A percentile compares a stretch with the other conserved stretches of the same genome.
Evolutionary conservation across 1,140 invertebrate genomes (phyloP).

Genomic region (Ceratosolen solmsi): DNA sequence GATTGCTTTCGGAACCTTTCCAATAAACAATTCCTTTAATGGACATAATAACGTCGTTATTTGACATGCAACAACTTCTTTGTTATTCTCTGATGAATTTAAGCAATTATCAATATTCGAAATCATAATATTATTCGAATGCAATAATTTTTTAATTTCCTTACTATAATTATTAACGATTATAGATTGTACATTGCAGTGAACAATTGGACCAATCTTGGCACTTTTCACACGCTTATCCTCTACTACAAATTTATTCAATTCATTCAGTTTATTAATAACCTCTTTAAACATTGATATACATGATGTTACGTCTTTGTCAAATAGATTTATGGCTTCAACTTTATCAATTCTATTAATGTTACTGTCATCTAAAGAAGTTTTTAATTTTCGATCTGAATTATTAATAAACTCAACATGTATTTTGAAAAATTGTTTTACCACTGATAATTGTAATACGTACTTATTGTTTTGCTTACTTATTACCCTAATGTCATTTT

Average conservation of each 20-base stretch:
- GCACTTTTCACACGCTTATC: neutral
- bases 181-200: neutral
- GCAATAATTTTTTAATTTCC: constrained; percentile 32
- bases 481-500: constrained; percentile 53
- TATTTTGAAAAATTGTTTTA: constrained; percentile 48
- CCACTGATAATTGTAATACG: constrained; percentile 54
- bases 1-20: constrained; percentile 2
- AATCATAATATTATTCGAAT: neutral
- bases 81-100: neutral
- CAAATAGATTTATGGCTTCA: neutral
- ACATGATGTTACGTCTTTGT: neutral
- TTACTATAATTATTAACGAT: neutral
- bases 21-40: constrained; percentile 29
- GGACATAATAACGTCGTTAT: neutral
- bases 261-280: neutral
- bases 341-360: neutral
- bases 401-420: neutral
- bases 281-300: neutral
- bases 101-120: constrained; percentile 15
- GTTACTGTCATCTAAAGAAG: neutral
- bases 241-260: neutral
- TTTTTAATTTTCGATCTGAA: neutral
- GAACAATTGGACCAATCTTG: neutral
- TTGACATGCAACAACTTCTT: neutral
- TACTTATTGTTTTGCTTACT: constrained; percentile 57